These are phyloP conservation scores for Adela reaumurella DNA, from an alignment of 2,888 invertebrate species.

Conservation along the genomic window DNA sequence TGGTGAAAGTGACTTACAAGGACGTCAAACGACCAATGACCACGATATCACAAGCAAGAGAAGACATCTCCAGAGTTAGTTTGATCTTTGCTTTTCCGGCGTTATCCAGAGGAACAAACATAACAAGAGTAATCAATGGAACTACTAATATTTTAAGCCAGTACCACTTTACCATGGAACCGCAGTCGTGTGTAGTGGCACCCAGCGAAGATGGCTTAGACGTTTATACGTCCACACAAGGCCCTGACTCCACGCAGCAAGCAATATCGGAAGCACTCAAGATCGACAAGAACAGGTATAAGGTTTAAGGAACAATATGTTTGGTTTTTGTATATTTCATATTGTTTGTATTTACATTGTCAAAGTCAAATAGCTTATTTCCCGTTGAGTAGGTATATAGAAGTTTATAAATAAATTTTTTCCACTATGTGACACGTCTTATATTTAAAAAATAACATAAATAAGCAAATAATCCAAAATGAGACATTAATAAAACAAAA, in stretches of 20 bases:
- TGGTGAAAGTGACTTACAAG: slow-evolving; percentile 56
- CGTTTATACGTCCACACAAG: slow-evolving; percentile 58
- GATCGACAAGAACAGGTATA: slow-evolving; percentile 56
- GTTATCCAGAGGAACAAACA: slow-evolving; percentile 28
- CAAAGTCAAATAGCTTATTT: too few relatives aligned
- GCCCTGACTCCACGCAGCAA: slow-evolving; percentile 53
- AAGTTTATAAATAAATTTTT: too few relatives aligned
- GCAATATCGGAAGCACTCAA: slow-evolving; percentile 51
- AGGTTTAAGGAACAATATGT: not conserved
- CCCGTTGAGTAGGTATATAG: too few relatives aligned
- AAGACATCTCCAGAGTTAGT: slow-evolving; percentile 23
- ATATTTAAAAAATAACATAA: too few relatives aligned
- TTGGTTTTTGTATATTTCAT: too few relatives aligned
- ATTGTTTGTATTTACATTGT: too few relatives aligned
- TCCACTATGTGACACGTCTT: too few relatives aligned
- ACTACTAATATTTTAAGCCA: slow-evolving; percentile 53
- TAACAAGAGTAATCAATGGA: slow-evolving; percentile 45
- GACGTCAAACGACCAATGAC: slow-evolving; percentile 29
- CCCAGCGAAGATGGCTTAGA: slow-evolving; percentile 68
- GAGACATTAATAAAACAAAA: too few relatives aligned
- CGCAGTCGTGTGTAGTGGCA: slow-evolving; percentile 57
- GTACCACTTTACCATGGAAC: slow-evolving; percentile 72
- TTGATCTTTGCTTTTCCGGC: slow-evolving; percentile 23
- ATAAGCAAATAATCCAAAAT: too few relatives aligned
- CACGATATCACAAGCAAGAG: slow-evolving; percentile 25